Base-by-base conservation (phyloP, 2,113 vertebrate species). In the Cavia aperea region DNA sequence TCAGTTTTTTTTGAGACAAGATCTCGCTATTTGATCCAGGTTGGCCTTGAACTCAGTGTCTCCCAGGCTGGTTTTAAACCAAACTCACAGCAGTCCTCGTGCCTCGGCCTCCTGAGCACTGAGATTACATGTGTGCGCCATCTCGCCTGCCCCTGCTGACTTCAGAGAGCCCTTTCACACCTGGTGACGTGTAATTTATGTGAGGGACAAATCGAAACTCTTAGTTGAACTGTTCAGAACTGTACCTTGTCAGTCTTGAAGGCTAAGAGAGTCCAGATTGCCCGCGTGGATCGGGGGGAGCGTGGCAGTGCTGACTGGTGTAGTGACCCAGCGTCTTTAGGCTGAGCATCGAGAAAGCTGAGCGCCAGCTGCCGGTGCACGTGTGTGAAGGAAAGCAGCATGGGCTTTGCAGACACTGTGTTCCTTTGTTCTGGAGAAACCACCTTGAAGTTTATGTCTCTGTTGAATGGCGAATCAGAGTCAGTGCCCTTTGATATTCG, bases 211-310 rank as follows among this genome's bases (percentile, higher is more conserved):
- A 83, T 23, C 51, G 56, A 73, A 85, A 82, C 72, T 78, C 39
- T 75, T 94, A n/a, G 39, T 91, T 93, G 89, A 86, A 91, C 51
- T 43, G 39, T 89, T 70, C 36, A 89, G 60, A 82, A 49, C 89
- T 56, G 29, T 58, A 65, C 43, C 18, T 70, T 56, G 8, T 92
- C 65, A 93, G 1, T 84, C 46, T 54, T 46, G 16, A 82, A 43
- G 60, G 29, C 43, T 68, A 54, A 81, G 4, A 29, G 90, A 14
- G 54, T 86, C 21, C 92, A 65, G 88, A 56, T 85, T 24, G 81
- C 10, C 79, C 68, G 72, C 7, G 4, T 60, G n/a, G 15, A 23
- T 77, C 63, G 36, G 81, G 73, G 81, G 66, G 92, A 94, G 12
- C 14, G 12, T 54, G 10, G 84, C 72, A 88, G 70, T 90, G n/a